Percentiles rank a stretch among this genome's conserved stretches.
These are phyloP conservation scores for Schmidtea mediterranea DNA, from an alignment of 1,140 invertebrate genomes.

Conservation along the genomic window DNA sequence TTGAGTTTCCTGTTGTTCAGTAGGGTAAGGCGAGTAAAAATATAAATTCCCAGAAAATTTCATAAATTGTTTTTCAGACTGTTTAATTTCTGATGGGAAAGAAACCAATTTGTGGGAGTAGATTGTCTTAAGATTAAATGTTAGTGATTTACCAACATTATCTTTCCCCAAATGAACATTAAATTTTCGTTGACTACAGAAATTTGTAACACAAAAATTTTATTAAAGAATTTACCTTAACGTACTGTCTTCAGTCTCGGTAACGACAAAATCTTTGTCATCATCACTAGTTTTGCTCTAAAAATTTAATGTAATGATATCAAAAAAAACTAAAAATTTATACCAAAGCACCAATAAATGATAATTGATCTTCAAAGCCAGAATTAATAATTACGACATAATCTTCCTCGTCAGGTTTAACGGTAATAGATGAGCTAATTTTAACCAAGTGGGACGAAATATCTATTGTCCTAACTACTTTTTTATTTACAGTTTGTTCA, in stretches of 20 bases:
- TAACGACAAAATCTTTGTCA: slow-evolving; percentile 29
- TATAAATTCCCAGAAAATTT: slow-evolving; percentile 55
- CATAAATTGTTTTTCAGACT: slow-evolving; percentile 72
- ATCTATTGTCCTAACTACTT: slow-evolving; percentile 57
- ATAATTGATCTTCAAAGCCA: slow-evolving; percentile 35
- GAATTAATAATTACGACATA: slow-evolving; percentile 45
- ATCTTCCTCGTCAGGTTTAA: slow-evolving; percentile 39
- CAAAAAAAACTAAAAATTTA: background rate
- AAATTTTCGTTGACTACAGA: background rate
- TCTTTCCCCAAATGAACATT: background rate
- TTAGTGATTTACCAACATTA: slow-evolving; percentile 15
- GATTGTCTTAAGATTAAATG: slow-evolving; percentile 42
- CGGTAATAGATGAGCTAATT: slow-evolving; percentile 43
- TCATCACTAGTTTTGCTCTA: slow-evolving; percentile 14
- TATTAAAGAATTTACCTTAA: slow-evolving; percentile 12
- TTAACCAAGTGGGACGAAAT: slow-evolving; percentile 60
- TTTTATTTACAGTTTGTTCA: slow-evolving; percentile 34
- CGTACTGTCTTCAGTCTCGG: slow-evolving; percentile 28
- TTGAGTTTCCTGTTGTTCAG: slow-evolving; percentile 47
- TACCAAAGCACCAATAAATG: slow-evolving; percentile 40
- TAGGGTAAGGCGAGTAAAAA: slow-evolving; percentile 50
- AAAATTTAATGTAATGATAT: slow-evolving; percentile 9
- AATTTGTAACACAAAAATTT: background rate
- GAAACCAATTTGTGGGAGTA: slow-evolving; percentile 45
- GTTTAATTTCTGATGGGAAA: slow-evolving; percentile 56